Evolutionary conservation across 2,888 invertebrate genomes (phyloP), one percentile per base, ranked within the genome.

Genomic region (Xanthorhoe spadicearia): DNA sequence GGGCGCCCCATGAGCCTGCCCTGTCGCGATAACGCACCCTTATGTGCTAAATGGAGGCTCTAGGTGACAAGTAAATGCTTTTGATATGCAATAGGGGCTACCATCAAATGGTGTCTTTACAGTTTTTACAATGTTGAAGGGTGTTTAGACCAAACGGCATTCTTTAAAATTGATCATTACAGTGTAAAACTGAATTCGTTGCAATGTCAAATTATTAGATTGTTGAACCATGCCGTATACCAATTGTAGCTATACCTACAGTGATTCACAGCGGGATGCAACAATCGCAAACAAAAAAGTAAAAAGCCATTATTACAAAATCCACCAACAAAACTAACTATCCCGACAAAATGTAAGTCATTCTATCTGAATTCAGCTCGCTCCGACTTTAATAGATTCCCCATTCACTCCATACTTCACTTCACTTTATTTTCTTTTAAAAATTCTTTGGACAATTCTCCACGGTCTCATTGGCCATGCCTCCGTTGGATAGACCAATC

Each of bases 1-100:
- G 86, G 81, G 86, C 86, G 52, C 83, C 85, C 68, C 59, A 54
- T 53, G 48, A 58, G 89, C 83, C 90, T 91, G 91, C 80, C 76
- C 76, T 78, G 80, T 67, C 55, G 78, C 81, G 91, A 91, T 91
- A 91, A 91, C 79, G 75, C 68, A 71, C 74, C 74, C 74, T 72
- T 74, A 74, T 71, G 68, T 70, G 58, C 18, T 69, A 58, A 62
- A 62, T 67, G 43, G n/a, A 64, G 64, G 61, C 61, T 61, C 38
- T 52, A 38, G 28, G 56, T 64, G 64, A 53, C 64, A 64, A 64
- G 64, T 58, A 38, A 54, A 50, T 63, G 59, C 59, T 61, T 55
- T 57, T 52, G 6, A 56, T 17, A 46, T 32, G 50, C 35, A 19
- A 35, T 53, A 43, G 15, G 13, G 18, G 46, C n/a, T 9, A 48